phyloP scores from a whole-genome alignment of 2,113 vertebrate species.

The Spizaetus ornatus region DNA sequence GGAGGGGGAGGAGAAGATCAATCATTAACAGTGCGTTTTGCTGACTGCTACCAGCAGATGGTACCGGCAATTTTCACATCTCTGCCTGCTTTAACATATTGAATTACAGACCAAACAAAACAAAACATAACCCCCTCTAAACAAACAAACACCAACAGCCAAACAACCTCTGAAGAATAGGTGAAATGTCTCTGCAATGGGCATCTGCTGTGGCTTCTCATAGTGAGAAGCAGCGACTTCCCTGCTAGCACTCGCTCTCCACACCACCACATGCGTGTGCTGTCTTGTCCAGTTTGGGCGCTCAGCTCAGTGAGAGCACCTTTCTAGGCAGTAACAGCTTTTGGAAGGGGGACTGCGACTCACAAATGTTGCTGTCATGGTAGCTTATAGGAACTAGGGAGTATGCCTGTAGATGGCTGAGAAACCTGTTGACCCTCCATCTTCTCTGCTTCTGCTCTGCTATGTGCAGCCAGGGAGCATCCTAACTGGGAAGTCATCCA shows the following conservation, averaged over 20 bases:
- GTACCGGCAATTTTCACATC: conserved; percentile 10
- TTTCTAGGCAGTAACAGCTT: neutral
- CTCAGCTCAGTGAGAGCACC: neutral
- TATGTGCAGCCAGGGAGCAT: neutral
- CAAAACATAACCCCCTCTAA: conserved; percentile 30
- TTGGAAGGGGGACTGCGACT: neutral
- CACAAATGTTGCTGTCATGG: neutral
- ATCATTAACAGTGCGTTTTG: neutral
- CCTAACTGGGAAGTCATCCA: neutral
- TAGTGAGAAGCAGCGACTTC: rapidly evolving
- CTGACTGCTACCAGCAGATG: conserved; percentile 50
- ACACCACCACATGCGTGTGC: rapidly evolving
- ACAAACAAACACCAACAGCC: conserved; percentile 24
- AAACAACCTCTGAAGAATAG: neutral
- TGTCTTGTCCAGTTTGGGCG: neutral
- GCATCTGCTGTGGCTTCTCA: neutral
- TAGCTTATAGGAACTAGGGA: neutral
- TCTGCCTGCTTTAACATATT: conserved; percentile 35
- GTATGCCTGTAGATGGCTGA: neutral
- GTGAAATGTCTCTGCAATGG: neutral
- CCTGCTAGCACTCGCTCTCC: neutral
- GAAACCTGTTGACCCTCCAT: neutral
- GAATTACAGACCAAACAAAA: conserved; percentile 35
- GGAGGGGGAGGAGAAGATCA: neutral
- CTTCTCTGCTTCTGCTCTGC: neutral